Conservation (phyloP, 1,140 invertebrate genomes). For the Eriosoma lanigerum region DNA sequence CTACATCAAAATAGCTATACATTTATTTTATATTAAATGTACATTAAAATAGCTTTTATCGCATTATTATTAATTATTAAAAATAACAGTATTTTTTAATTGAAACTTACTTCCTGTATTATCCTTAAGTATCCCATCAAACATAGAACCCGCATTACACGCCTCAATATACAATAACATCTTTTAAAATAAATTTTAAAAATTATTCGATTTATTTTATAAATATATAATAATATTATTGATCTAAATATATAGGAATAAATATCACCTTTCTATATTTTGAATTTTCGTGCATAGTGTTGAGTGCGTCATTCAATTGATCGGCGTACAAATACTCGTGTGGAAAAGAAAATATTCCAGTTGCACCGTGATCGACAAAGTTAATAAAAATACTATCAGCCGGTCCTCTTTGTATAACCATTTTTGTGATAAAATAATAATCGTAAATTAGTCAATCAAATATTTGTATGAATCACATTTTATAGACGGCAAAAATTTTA, state of each 20-base stretch:
- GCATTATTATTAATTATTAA: no score
- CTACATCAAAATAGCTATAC: no score
- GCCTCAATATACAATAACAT: constrained; percentile 69
- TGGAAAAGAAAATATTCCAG: constrained; percentile 66
- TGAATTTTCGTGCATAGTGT: constrained; percentile 59
- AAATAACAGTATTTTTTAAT: no score
- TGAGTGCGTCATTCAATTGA: constrained; percentile 57
- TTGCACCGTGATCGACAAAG: constrained; percentile 68
- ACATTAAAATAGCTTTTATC: no score
- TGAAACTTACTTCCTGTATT: constrained; percentile 62
- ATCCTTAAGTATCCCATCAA: constrained; percentile 63
- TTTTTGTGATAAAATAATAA: neutral
- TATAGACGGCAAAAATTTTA: no score
- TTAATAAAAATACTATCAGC: constrained; percentile 67
- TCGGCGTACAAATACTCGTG: constrained; percentile 56
- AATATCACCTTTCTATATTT: constrained; percentile 54
- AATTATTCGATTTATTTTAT: no score
- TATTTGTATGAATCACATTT: neutral
- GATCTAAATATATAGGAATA: no score
- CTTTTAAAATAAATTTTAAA: constrained; percentile 52
- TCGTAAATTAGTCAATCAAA: no score
- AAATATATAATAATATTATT: neutral
- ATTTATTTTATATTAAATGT: no score
- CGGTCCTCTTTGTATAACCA: constrained; percentile 60
- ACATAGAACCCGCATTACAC: constrained; percentile 71